Evolutionary conservation across 2,113 vertebrate species (phyloP), one percentile per base, ranked within the genome.

Genomic region (Atlantisia rogersi): DNA sequence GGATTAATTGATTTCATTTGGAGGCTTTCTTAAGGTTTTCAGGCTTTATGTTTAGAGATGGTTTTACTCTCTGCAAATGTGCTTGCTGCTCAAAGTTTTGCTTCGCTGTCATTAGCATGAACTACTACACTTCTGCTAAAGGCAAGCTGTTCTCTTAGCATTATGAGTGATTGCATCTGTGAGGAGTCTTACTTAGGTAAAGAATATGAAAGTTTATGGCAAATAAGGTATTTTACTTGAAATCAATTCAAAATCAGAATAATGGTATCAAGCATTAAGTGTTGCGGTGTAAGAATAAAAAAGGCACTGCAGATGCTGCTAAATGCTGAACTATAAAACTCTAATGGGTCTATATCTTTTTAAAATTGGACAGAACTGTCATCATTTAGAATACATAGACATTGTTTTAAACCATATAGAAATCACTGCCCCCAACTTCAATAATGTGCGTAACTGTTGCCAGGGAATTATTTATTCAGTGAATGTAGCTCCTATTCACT

Each of bases 1-100:
- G 97, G 98, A 98, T 98, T 98, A 98, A 98, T 98, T 98, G 97
- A 98, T 98, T 98, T 97, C 97, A 98, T 98, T 98, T 98, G 97
- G 97, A 97, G 46, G 93, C 96, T 96, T 98, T 95, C 96, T 97
- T 96, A 96, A 97, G 97, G 97, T 97, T 97, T 97, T 94, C 93
- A 92, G 86, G 73, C 93, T 15, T 97, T 93, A 76, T 89, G 95
- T 97, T 98, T 96, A 85, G 96, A 97, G 97, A 92, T 90, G 96
- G 85, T 94, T 91, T 95, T 95, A 74, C 92, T 78, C 12, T 81
- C 80, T 94, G 89, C 73, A 91, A 94, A 93, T 80, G 71, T 26
- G 67, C 91, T 90, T 73, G 62, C 93, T 92, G 86, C 86, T 95
- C 74, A 46, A 96, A 95, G 91, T 95, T 97, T 90, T 90, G 76